These are phyloP conservation scores for Autographa pulchrina DNA, from an alignment of 2,888 invertebrate species.

Conservation along the genomic window DNA sequence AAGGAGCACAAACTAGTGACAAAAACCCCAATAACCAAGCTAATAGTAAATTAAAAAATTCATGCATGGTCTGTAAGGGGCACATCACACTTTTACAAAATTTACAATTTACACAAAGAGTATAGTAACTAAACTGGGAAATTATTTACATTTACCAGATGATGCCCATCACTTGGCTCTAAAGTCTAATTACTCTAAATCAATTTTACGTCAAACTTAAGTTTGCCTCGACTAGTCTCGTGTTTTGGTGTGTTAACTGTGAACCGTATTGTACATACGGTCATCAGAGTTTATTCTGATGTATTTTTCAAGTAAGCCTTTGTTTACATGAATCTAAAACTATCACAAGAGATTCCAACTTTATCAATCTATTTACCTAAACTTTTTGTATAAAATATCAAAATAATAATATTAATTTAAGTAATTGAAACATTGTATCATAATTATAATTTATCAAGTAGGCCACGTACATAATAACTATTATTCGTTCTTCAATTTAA, in stretches of 20 bases:
- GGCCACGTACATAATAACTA: neutral
- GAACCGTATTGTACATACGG: neutral
- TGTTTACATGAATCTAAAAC: neutral
- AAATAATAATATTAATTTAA: neutral
- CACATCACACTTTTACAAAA: too few species aligned
- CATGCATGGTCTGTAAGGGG: neutral
- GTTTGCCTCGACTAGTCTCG: neutral
- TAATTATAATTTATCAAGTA: neutral
- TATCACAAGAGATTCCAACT: neutral
- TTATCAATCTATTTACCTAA: neutral
- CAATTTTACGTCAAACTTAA: neutral
- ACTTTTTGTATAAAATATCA: neutral
- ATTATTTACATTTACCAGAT: too few species aligned
- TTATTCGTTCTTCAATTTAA: neutral
- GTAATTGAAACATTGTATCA: neutral
- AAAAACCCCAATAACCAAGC: too few species aligned
- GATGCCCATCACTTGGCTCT: neutral
- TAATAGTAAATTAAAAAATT: neutral
- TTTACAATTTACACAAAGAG: too few species aligned
- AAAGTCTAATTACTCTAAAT: too few species aligned
- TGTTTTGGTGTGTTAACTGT: neutral
- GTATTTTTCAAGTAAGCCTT: neutral
- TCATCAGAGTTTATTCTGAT: slow-evolving; percentile 2
- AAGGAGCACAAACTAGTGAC: too few species aligned
- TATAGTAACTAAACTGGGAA: too few species aligned